A percentile compares a stretch with the other conserved stretches of the same genome.
phyloP scores from a whole-genome alignment of 2,797 vertebrate species.

The Muscicapa striata region DNA sequence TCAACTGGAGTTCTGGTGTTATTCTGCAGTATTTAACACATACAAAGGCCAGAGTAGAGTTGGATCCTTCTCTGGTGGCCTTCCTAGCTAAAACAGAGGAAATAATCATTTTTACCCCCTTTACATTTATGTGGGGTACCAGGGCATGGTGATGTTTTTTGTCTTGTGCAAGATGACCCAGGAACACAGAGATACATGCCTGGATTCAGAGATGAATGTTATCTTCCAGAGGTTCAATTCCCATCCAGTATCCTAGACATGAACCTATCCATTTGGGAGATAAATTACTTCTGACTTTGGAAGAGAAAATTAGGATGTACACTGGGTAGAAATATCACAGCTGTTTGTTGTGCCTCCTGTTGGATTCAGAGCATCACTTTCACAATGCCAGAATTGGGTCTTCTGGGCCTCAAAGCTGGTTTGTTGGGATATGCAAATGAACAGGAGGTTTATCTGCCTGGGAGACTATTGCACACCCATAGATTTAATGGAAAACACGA shows the following conservation, averaged over 20 bases:
- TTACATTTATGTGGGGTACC: neutral
- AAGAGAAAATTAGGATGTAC: neutral
- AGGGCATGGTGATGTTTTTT: neutral
- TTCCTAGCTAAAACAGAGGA: neutral
- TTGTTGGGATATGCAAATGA: neutral
- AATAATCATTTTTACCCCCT: neutral
- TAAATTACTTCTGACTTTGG: neutral
- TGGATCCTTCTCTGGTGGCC: neutral
- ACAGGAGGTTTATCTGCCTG: slow-evolving; percentile 16
- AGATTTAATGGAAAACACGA: slow-evolving; percentile 68
- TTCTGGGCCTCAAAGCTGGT: neutral
- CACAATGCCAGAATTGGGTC: neutral
- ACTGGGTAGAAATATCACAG: neutral
- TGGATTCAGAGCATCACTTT: neutral
- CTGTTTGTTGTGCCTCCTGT: neutral
- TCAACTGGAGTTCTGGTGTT: neutral
- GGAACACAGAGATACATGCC: neutral
- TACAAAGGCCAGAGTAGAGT: neutral
- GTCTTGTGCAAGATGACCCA: neutral
- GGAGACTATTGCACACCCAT: slow-evolving; percentile 50
- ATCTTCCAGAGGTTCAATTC: neutral
- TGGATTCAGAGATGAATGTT: neutral
- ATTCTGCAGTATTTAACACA: neutral
- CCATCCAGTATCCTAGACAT: neutral
- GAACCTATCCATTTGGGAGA: neutral